These are phyloP conservation scores for Prietella phreatophila DNA, from an alignment of 2,113 vertebrate species.

Conservation along the genomic window DNA sequence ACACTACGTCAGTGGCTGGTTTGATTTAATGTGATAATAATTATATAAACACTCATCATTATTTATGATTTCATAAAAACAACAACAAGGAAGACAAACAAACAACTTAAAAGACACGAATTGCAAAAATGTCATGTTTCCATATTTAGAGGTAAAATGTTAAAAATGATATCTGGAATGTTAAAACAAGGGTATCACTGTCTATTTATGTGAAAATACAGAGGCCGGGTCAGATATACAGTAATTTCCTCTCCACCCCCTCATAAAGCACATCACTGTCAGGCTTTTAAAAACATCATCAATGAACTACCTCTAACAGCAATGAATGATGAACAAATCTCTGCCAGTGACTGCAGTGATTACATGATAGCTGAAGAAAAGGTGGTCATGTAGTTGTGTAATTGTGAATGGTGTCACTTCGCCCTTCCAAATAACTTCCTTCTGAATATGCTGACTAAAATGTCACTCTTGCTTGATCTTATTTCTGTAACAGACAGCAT, in stretches of 20 bases:
- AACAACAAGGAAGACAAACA: conserved; percentile 23
- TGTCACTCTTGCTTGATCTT: neutral
- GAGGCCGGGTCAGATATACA: conserved; percentile 21
- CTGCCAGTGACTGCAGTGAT: neutral
- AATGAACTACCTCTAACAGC: conserved; percentile 24
- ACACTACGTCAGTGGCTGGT: neutral
- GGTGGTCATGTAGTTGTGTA: neutral
- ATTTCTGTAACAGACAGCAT: neutral
- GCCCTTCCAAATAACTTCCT: conserved; percentile 24
- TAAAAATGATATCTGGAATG: conserved; percentile 12
- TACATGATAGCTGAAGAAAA: conserved; percentile 10
- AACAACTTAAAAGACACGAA: conserved; percentile 20
- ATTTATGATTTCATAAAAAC: conserved; percentile 25
- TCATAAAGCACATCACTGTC: conserved; percentile 42
- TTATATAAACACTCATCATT: conserved; percentile 19
- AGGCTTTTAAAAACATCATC: conserved; percentile 41
- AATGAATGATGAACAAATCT: conserved; percentile 35
- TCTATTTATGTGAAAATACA: conserved; percentile 40
- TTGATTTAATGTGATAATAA: conserved; percentile 13
- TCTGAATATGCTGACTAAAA: neutral
- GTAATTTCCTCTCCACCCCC: conserved; percentile 49
- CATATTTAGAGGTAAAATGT: conserved; percentile 33
- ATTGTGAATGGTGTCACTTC: conserved; percentile 10
- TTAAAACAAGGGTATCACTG: conserved; percentile 1
- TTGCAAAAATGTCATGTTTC: conserved; percentile 21